phyloP scores from a whole-genome alignment of 2,888 invertebrate species.

The Camponotus fellah region DNA sequence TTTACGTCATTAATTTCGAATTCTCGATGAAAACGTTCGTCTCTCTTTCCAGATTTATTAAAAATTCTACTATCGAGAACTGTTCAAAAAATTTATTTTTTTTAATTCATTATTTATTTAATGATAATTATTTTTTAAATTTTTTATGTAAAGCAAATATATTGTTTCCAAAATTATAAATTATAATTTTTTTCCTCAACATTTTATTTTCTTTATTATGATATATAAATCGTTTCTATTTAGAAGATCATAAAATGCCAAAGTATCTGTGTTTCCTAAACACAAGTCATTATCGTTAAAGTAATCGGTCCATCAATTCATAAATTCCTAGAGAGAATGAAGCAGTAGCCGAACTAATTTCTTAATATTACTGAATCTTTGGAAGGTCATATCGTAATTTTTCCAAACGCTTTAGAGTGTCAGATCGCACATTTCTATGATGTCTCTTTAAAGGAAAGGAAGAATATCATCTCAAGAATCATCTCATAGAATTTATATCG shows the following conservation, averaged over 20 bases:
- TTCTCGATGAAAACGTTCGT: constrained; percentile 35
- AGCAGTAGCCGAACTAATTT: constrained; percentile 72
- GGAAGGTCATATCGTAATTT: constrained; percentile 69
- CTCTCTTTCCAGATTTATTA: constrained; percentile 3
- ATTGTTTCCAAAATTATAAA: not conserved
- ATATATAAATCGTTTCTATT: not conserved
- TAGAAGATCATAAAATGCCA: constrained; percentile 32
- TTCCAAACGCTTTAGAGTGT: constrained; percentile 63
- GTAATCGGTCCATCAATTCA: constrained; percentile 60
- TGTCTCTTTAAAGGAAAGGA: constrained; percentile 29
- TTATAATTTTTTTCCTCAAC: not conserved
- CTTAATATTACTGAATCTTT: constrained; percentile 61
- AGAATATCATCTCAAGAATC: constrained; percentile 53
- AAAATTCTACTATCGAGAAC: not conserved
- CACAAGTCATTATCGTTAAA: constrained; percentile 42
- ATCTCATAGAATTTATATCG: constrained; percentile 71
- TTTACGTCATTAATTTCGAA: constrained; percentile 46
- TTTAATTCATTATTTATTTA: not conserved
- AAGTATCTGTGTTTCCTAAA: constrained; percentile 29
- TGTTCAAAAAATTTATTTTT: not conserved
- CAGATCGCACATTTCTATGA: constrained; percentile 59
- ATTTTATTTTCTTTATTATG: not conserved
- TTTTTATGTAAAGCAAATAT: not conserved
- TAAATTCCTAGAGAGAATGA: constrained; percentile 57
- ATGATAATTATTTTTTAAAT: not conserved